These are phyloP conservation scores for Isurus oxyrinchus DNA, from an alignment of 2,113 vertebrate genomes.

Conservation along the genomic window DNA sequence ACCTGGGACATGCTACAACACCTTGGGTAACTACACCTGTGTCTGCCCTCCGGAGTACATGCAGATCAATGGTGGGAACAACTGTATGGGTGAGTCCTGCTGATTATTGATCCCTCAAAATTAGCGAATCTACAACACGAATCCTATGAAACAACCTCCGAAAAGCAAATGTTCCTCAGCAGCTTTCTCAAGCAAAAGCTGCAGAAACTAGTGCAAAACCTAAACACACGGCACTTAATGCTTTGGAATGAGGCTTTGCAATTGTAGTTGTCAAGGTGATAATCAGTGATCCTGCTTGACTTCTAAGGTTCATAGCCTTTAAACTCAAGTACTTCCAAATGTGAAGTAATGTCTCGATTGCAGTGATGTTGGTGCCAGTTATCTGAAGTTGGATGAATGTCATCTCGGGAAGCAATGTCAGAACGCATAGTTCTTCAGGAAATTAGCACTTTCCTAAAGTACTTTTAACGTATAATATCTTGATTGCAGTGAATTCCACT, in stretches of 20 bases:
- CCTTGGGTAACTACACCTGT: slow-evolving; percentile 75
- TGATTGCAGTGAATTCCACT: background rate
- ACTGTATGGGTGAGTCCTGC: slow-evolving; percentile 68
- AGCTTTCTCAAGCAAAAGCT: background rate
- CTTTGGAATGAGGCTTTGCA: background rate
- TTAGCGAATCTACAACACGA: background rate
- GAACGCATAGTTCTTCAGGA: background rate
- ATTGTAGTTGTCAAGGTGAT: slow-evolving; percentile 1
- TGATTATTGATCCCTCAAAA: background rate
- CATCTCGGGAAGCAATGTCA: slow-evolving; percentile 20
- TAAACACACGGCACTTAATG: background rate
- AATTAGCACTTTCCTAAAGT: background rate
- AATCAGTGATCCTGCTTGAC: slow-evolving; percentile 6
- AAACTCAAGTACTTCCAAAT: background rate
- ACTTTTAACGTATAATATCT: background rate
- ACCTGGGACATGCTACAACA: slow-evolving; percentile 77
- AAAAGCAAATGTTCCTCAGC: background rate
- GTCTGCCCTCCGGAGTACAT: slow-evolving; percentile 75
- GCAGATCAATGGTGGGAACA: slow-evolving; percentile 72
- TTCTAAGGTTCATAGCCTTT: background rate
- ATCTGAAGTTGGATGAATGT: slow-evolving; percentile 20
- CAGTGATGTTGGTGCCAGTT: background rate
- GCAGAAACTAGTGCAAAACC: background rate
- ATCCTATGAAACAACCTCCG: background rate
- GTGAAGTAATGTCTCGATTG: slow-evolving; percentile 9